Evolutionary conservation across 1,140 invertebrate genomes (phyloP), one percentile per base, ranked within the genome.

Genomic region (Drosophila subpulchrella): DNA sequence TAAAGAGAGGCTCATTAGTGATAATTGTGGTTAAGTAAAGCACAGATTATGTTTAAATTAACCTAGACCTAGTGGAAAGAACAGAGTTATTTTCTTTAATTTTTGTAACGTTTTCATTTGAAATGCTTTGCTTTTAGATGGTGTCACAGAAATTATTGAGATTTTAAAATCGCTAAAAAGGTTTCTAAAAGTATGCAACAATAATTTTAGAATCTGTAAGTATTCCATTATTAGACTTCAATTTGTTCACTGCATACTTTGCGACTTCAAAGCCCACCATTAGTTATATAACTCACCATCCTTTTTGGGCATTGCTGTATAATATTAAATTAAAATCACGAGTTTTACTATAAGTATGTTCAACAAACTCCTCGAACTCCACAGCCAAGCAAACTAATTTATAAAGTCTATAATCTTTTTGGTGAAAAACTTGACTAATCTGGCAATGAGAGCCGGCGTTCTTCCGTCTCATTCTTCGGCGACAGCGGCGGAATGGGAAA

Each of bases 351-450:
- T 27, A 36, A 17, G 12, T 27, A 57, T 44, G 32, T 32, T 20
- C 6, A 15, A 12, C 24, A 6, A 8, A 17, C 2, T 34, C 11
- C n/a, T 38, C 13, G n/a, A 15, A n/a, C 17, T 4, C 24, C 15
- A 41, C 20, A 27, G 34, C 24, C 11, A 11, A 11, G 39, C 38
- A 27, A 68, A 71, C 50, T 39, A 42, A 57, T 57, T 47, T 71
- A 50, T 30, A 12, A 67, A 53, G 47, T 59, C 39, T 36, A 46
- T 58, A 57, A 75, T 75, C 61, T 38, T 58, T 66, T 36, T 11
- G 8, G n/a, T 30, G 58, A 42, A 39, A 59, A 58, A 46, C 59
- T 61, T 11, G 51, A 63, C 58, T 56, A 82, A 78, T 65, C 59
- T 65, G 36, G 39, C 41, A 48, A 27, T 71, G 36, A 39, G 70